Conservation (phyloP, 2,797 vertebrate species). For the Sebastes hubbsi region DNA sequence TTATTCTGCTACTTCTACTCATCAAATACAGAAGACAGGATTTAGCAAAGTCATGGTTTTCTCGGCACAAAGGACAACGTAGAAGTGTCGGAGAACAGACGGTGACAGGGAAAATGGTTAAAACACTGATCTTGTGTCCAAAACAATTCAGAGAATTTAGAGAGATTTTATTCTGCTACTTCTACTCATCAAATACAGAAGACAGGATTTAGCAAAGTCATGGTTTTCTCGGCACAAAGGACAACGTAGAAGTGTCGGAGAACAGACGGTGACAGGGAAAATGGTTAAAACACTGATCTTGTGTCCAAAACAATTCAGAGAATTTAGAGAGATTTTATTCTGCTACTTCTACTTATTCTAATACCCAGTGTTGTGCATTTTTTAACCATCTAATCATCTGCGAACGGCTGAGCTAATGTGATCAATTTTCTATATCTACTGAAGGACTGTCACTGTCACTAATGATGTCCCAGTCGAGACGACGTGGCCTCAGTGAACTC, state of each 20-base stretch:
- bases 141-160: neutral
- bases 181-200: slow-evolving; percentile 2
- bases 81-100: neutral
- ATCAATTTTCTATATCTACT: slow-evolving; percentile 27
- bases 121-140: neutral
- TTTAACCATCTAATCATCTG: slow-evolving; percentile 4
- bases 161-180: neutral
- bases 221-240: neutral
- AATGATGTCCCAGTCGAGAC: slow-evolving; percentile 48
- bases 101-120: neutral
- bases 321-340: neutral
- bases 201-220: neutral
- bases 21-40: neutral
- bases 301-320: neutral
- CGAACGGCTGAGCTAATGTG: slow-evolving; percentile 18
- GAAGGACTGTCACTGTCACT: slow-evolving; percentile 34
- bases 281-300: neutral
- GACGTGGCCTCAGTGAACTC: slow-evolving; percentile 44
- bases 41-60: neutral
- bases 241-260: neutral
- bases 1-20: neutral
- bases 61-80: neutral
- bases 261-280: neutral
- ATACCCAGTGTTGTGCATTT: neutral
- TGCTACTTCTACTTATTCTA: slow-evolving; percentile 6